These are phyloP conservation scores for Macropis europaea DNA, from an alignment of 2,888 invertebrate genomes.

Conservation along the genomic window DNA sequence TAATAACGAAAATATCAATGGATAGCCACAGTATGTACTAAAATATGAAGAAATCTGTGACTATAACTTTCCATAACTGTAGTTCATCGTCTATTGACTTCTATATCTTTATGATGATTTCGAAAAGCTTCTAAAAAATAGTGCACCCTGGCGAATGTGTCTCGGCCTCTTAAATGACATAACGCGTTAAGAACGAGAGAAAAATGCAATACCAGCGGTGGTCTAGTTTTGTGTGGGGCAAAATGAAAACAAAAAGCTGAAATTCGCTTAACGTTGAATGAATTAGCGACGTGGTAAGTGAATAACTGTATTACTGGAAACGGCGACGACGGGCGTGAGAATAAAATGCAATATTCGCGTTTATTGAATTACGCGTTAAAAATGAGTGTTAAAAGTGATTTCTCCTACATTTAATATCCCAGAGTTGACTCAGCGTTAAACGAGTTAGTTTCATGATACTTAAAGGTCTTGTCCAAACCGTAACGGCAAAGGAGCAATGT, in stretches of 20 bases:
- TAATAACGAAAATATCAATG: no score
- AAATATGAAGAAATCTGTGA: no score
- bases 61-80: no score
- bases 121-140: no score
- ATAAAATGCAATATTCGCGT: slow-evolving; percentile 2
- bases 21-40: no score
- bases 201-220: no score
- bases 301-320: slow-evolving; percentile 10
- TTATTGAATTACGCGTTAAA: slow-evolving; percentile 7
- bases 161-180: no score
- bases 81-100: no score
- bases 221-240: no score
- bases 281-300: slow-evolving; percentile 1
- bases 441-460: not conserved
- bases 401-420: not conserved
- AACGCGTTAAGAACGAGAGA: no score
- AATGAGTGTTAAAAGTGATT: slow-evolving; percentile 9
- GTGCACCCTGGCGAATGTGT: no score
- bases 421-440: slow-evolving; percentile 2
- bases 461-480: not conserved
- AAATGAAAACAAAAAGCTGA: not conserved
- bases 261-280: slow-evolving; percentile 8
- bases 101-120: no score
- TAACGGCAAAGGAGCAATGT: not conserved
- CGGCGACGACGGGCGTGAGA: not conserved